Conservation (phyloP, 1,140 invertebrate species). For the Riptortus pedestris region DNA sequence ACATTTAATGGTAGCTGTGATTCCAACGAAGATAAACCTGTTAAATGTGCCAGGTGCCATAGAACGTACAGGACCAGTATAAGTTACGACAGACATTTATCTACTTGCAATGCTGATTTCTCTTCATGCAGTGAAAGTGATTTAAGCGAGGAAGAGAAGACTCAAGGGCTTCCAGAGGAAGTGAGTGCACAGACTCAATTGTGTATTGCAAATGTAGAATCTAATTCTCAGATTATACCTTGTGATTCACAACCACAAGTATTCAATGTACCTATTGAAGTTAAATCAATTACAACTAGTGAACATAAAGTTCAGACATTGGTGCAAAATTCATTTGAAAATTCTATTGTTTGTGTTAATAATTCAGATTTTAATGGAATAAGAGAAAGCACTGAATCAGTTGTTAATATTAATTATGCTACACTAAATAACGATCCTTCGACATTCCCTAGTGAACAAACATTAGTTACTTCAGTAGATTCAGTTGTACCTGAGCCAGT, state of each 20-base stretch:
- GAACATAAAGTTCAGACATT: background rate
- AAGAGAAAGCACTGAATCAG: background rate
- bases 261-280: background rate
- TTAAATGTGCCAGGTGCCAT: conserved; percentile 76
- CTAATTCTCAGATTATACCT: background rate
- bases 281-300: background rate
- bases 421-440: background rate
- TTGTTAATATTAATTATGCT: background rate
- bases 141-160: conserved; percentile 30
- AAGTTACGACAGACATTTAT: conserved; percentile 72
- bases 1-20: no score
- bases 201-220: background rate
- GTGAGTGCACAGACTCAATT: background rate
- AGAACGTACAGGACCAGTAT: conserved; percentile 78
- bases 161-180: conserved; percentile 6
- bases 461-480: background rate
- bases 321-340: conserved; percentile 2
- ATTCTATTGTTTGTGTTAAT: background rate
- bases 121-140: conserved; percentile 69
- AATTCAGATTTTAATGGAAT: background rate
- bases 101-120: conserved; percentile 53
- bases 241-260: background rate
- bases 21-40: conserved; percentile 49
- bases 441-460: background rate
- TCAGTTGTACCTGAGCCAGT: background rate